Evolutionary conservation across 2,797 vertebrate species (phyloP).

Genomic region (Myoxocephalus aenaeus): DNA sequence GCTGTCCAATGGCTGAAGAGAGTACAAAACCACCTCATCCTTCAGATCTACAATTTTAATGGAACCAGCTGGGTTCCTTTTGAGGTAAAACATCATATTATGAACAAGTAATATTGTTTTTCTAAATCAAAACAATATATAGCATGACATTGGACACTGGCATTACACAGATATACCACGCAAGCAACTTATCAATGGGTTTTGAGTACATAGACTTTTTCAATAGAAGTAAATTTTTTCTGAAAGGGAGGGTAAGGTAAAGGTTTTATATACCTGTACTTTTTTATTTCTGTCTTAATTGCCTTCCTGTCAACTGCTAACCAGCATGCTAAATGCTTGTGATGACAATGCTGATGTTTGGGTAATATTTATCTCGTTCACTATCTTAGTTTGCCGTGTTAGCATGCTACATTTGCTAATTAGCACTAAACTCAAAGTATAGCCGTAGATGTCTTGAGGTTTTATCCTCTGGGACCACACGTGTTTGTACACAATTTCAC

Average conservation of each 20-base stretch:
- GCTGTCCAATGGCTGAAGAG: conserved; percentile 95
- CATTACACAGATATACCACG: too few species aligned
- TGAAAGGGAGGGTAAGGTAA: background rate
- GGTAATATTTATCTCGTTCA: too few species aligned
- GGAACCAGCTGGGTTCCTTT: conserved; percentile 58
- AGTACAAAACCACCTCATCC: conserved; percentile 88
- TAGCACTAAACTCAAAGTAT: too few species aligned
- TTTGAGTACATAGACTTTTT: background rate
- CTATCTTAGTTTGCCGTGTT: too few species aligned
- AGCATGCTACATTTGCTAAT: too few species aligned
- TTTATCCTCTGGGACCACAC: too few species aligned
- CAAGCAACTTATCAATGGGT: background rate
- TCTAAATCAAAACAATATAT: background rate
- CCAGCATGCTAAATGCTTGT: too few species aligned
- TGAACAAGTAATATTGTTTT: background rate
- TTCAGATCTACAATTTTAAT: conserved; percentile 87
- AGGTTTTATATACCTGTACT: background rate
- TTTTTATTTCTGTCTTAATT: background rate
- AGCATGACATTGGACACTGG: background rate
- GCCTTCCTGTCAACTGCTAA: background rate
- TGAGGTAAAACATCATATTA: conserved; percentile 30
- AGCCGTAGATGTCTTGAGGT: too few species aligned
- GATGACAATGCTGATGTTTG: too few species aligned
- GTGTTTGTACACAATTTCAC: too few species aligned
- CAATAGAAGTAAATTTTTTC: background rate